Evolutionary conservation across 2,888 invertebrate genomes (phyloP), one percentile per base, ranked within the genome.

Genomic region (Tetranychus truncatus): DNA sequence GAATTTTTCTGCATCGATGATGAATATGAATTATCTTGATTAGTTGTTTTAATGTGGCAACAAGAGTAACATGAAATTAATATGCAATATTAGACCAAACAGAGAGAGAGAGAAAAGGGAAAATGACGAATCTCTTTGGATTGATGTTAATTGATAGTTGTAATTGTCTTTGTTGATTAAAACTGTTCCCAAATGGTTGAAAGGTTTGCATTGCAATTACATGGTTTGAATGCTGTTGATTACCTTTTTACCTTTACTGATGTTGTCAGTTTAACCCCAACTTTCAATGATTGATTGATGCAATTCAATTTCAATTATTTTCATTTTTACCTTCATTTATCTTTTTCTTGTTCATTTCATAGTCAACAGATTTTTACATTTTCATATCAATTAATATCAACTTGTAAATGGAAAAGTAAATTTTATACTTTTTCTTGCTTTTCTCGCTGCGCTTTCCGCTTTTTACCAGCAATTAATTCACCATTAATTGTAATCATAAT

Each of bases 161-260:
- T 55, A 55, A 55, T 55, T 55, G 55, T 55, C 55, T 55, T 55
- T 55, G 55, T 55, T 55, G 55, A 55, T 55, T 55, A 55, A 55
- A 55, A 55, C 55, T 55, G 55, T 55, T 55, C 15, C 55, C 15
- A 55, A 34, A 34, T 34, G 34, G 34, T 34, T 34, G 4, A 34
- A 34, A 34, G 34, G 4, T 34, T 34, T 15, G 11, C 55, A 55
- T 55, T 55, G 7, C 15, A 55, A 55, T 55, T 55, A 55, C 55
- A 55, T 55, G 15, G 55, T 55, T 34, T 34, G 34, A 34, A 34
- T 34, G 34, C 5, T 55, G 55, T 55, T 55, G 55, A 55, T 55
- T 55, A 55, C 55, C 34, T 34, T 55, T 55, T 55, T 55, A 55
- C 55, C 15, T 55, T 55, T 9, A 55, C 15, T 55, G 11, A 55